These are phyloP conservation scores for Chascanopsetta lugubris DNA, from an alignment of 2,113 vertebrate genomes.

Conservation along the genomic window DNA sequence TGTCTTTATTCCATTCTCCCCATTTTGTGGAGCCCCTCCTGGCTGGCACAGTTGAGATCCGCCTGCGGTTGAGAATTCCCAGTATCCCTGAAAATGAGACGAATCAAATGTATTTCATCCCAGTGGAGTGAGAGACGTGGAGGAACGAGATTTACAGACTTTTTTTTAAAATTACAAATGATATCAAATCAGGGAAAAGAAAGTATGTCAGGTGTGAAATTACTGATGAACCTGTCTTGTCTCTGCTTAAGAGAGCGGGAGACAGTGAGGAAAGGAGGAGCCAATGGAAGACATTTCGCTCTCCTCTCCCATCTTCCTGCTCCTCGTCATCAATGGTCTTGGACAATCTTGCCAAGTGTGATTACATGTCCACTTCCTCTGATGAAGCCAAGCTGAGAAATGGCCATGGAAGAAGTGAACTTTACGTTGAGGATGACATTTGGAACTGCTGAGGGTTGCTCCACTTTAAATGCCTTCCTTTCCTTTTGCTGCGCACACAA, in stretches of 20 bases:
- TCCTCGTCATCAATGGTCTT: slow-evolving; percentile 58
- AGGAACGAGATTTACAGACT: slow-evolving; percentile 64
- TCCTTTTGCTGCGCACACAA: not conserved
- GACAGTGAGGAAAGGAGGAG: slow-evolving; percentile 36
- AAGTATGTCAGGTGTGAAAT: slow-evolving; percentile 85
- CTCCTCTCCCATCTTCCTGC: slow-evolving; percentile 51
- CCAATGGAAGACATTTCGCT: slow-evolving; percentile 62
- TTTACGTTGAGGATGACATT: slow-evolving; percentile 9
- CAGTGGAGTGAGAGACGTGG: slow-evolving; percentile 43
- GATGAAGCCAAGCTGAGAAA: slow-evolving; percentile 28
- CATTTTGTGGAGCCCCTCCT: slow-evolving; percentile 58
- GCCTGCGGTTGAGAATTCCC: slow-evolving; percentile 64
- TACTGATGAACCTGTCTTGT: slow-evolving; percentile 82
- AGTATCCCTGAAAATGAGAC: slow-evolving; percentile 65
- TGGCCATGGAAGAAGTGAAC: slow-evolving; percentile 42
- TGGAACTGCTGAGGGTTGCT: slow-evolving; percentile 13
- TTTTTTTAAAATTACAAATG: slow-evolving; percentile 75
- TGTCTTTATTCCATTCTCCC: slow-evolving; percentile 75
- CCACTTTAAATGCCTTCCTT: too few relatives aligned
- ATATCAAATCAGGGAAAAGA: slow-evolving; percentile 76
- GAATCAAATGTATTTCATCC: slow-evolving; percentile 74
- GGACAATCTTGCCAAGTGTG: slow-evolving; percentile 72
- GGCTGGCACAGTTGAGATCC: slow-evolving; percentile 62
- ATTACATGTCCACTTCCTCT: slow-evolving; percentile 62
- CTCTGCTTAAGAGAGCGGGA: slow-evolving; percentile 67